Base-by-base conservation (phyloP, 37 sponge, comb jelly and placozoan genomes). In the Spongilla lacustris region DNA sequence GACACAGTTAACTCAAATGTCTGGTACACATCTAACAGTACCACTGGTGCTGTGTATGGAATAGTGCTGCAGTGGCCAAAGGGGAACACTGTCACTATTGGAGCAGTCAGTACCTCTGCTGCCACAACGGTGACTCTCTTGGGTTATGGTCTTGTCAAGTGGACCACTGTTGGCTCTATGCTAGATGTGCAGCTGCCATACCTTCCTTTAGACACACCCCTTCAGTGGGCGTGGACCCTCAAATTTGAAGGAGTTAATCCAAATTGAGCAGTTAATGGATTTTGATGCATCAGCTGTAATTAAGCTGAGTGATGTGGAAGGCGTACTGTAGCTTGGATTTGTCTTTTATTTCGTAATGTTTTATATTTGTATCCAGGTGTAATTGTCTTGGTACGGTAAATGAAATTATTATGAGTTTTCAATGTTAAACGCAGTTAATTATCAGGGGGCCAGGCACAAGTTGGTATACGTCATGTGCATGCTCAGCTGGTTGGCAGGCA, bases 191-290 rank as follows among this genome's bases (percentile, higher is more conserved):
- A 69, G 2, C 74, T 91, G 41, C 92, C 92, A 0, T 79, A 78
- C 33, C 82, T 92, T 10, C 92, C 92, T 66, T 70, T 84, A 66
- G 77, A 84, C 74, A 76, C 88, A 21, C 49, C 81, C 30, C 84
- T 92, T 36, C 73, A 84, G 81, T 92, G 92, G 92, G 89, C 82
- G 33, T 92, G 92, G 92, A 34, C 67, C 26, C 69, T 92, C 73
- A 79, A 80, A 31, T 67, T 88, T 58, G 58, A 58, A 14, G 58
- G 58, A 1, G 58, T 58, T 58, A 58, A 17, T 14, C 19, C 58
- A 58, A 17, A 19, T 19, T 19, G 58, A 17, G 19, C 14, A 58
- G 19, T 17, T 58, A 58, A 17, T 6, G 11, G 4, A 17, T 58
- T 58, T 19, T 58, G 21, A 58, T 58, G 58, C 8, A n/a, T n/a